Conservation (phyloP, 2,113 vertebrate species). For the Aviceda subcristata region DNA sequence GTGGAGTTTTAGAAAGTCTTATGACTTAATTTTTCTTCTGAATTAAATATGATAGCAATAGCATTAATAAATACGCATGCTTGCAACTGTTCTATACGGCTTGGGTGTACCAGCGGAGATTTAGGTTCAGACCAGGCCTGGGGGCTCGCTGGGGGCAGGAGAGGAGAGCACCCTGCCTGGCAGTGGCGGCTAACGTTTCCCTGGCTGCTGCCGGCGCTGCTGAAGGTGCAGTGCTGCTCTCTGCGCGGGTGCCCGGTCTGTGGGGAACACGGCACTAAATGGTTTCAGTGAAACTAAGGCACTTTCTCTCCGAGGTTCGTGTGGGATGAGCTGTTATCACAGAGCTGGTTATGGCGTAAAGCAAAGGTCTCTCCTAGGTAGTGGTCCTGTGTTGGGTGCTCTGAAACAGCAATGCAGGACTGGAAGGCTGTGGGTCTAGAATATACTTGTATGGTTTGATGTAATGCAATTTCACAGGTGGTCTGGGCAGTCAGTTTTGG, state of each 20-base stretch:
- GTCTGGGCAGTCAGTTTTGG: background rate
- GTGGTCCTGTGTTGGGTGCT: background rate
- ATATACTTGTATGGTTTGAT: background rate
- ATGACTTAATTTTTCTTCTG: background rate
- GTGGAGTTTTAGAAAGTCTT: background rate
- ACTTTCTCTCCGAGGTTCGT: background rate
- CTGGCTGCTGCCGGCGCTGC: background rate
- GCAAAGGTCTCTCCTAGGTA: background rate
- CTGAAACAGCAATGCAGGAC: background rate
- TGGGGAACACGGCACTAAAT: background rate
- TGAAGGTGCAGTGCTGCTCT: background rate
- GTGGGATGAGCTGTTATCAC: background rate
- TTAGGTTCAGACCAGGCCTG: background rate
- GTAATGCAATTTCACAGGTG: background rate
- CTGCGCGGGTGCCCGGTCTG: background rate
- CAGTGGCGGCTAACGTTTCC: fast-evolving
- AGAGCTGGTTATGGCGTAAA: background rate
- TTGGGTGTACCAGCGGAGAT: background rate
- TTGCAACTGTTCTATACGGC: background rate
- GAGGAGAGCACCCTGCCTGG: background rate
- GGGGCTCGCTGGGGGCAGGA: background rate
- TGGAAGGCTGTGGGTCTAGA: background rate
- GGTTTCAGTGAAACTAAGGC: background rate
- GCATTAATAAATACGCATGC: background rate
- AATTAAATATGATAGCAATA: background rate